Conservation (phyloP, 2,113 vertebrate species). For the Myotis lucifugus region DNA sequence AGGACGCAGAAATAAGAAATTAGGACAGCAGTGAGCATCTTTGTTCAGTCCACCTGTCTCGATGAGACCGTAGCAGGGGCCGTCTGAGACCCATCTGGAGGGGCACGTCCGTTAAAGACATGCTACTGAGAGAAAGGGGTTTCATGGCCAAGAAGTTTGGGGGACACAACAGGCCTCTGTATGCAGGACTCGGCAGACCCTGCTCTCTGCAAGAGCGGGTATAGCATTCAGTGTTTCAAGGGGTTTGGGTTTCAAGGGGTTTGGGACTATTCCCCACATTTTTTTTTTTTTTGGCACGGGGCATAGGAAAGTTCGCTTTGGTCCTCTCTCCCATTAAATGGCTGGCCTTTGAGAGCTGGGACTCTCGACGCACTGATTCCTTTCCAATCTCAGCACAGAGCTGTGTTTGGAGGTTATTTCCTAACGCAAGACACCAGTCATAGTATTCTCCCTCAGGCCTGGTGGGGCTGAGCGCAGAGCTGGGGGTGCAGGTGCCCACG, state of each 20-base stretch:
- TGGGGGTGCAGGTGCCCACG: too few species aligned
- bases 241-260: neutral
- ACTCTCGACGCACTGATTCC: neutral
- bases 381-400: neutral
- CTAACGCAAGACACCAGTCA: neutral
- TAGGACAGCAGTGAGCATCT: rapidly evolving
- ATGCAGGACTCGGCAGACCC: neutral
- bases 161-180: neutral
- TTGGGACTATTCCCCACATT: neutral
- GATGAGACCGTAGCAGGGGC: neutral
- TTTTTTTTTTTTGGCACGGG: neutral
- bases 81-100: neutral
- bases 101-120: neutral
- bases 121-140: neutral
- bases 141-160: neutral
- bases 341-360: neutral
- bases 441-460: neutral
- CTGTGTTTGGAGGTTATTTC: neutral
- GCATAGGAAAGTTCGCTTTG: neutral
- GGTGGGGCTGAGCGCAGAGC: neutral
- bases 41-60: neutral
- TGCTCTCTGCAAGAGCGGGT: neutral
- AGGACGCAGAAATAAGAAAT: neutral
- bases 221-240: rapidly evolving
- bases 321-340: neutral